phyloP scores from a whole-genome alignment of 2,888 invertebrate species.

The Sphinx pinastri region DNA sequence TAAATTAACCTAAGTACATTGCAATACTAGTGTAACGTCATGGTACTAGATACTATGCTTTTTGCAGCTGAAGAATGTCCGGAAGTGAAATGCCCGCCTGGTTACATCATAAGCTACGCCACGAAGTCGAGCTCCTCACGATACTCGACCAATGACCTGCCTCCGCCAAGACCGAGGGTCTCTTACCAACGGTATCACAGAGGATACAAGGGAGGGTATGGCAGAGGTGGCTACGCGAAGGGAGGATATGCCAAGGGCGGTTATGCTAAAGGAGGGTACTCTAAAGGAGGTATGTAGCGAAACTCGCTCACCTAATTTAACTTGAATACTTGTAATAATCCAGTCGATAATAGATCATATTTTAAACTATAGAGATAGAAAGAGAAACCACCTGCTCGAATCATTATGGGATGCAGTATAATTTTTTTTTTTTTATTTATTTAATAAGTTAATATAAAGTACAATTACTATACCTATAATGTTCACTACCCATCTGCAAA shows the following conservation, averaged over 20 bases:
- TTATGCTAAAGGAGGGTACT: conserved; percentile 56
- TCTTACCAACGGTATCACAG: conserved; percentile 68
- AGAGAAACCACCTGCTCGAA: too few relatives aligned
- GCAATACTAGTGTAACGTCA: too few relatives aligned
- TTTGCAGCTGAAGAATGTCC: conserved; percentile 74
- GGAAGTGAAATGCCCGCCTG: conserved; percentile 84
- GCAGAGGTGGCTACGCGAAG: conserved; percentile 57
- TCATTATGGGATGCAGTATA: too few relatives aligned
- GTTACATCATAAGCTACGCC: conserved; percentile 82
- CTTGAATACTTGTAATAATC: too few relatives aligned
- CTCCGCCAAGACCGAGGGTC: conserved; percentile 65
- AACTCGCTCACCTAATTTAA: not conserved
- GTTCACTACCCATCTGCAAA: too few relatives aligned
- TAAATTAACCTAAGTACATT: not conserved
- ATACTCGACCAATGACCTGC: conserved; percentile 85
- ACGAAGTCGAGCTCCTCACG: conserved; percentile 82
- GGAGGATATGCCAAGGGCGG: conserved; percentile 61
- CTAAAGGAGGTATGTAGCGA: conserved; percentile 48
- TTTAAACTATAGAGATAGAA: too few relatives aligned
- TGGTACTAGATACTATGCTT: not conserved
- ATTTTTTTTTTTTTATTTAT: too few relatives aligned
- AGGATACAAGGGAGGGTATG: conserved; percentile 57
- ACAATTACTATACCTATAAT: too few relatives aligned
- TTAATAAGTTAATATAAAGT: too few relatives aligned
- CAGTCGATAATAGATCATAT: too few relatives aligned